phyloP scores from a whole-genome alignment of 2,888 invertebrate genomes.

The Cataglyphis albicans region DNA sequence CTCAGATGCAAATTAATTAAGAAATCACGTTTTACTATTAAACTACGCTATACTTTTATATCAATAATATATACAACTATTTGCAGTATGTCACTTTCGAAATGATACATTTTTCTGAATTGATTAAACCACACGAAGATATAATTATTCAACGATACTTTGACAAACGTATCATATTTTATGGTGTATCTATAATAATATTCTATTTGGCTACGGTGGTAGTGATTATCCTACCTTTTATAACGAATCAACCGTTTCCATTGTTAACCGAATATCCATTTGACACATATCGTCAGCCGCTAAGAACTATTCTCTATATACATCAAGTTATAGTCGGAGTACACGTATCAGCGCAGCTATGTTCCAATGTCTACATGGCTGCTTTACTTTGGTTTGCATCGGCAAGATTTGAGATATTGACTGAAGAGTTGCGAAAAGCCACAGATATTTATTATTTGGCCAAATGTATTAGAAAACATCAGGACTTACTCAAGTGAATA shows the following conservation, averaged over 20 bases:
- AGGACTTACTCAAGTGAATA: neutral
- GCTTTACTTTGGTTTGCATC: conserved; percentile 75
- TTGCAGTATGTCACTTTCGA: conserved; percentile 55
- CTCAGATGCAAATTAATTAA: neutral
- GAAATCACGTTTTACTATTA: neutral
- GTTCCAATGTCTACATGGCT: conserved; percentile 72
- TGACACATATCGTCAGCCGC: neutral
- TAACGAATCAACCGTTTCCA: conserved; percentile 27
- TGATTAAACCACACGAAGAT: conserved; percentile 23
- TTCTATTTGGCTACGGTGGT: fast-evolving
- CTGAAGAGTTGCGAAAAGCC: conserved; percentile 53
- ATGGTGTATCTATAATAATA: neutral
- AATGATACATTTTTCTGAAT: conserved; percentile 58
- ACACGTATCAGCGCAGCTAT: conserved; percentile 64
- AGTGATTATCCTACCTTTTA: neutral
- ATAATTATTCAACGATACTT: conserved; percentile 15
- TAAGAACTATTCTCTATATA: neutral
- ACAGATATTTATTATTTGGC: neutral
- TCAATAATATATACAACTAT: neutral
- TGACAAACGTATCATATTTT: neutral
- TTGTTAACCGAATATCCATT: neutral
- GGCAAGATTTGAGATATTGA: conserved; percentile 73
- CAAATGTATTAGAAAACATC: conserved; percentile 24
- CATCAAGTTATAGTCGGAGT: conserved; percentile 48
- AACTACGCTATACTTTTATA: neutral